Percentiles rank a stretch among this genome's conserved stretches.
phyloP scores from a whole-genome alignment of 2,888 invertebrate species.

The Rhogogaster chlorosoma region DNA sequence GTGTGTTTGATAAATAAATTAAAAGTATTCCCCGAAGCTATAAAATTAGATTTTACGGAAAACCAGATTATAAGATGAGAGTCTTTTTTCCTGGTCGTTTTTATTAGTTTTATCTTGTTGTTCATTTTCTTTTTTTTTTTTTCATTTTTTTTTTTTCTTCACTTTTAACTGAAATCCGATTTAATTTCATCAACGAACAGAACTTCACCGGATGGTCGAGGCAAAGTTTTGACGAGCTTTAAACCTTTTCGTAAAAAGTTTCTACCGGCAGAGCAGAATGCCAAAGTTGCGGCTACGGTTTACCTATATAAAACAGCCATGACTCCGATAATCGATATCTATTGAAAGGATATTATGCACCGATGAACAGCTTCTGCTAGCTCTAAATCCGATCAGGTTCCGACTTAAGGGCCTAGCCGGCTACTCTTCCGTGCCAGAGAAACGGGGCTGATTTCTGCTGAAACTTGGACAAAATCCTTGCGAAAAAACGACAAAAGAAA shows the following conservation, averaged over 20 bases:
- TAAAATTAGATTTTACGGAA: not conserved
- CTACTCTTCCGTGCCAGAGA: constrained; percentile 9
- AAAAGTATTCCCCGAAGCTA: not conserved
- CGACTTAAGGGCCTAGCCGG: constrained; percentile 12
- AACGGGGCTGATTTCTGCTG: not conserved
- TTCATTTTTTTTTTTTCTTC: not conserved
- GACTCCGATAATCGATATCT: constrained; percentile 48
- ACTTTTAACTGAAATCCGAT: constrained; percentile 15
- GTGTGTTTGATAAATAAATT: constrained; percentile 25
- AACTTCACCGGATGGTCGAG: not conserved
- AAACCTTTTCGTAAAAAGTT: constrained; percentile 40
- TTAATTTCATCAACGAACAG: constrained; percentile 35
- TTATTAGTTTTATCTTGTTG: not conserved
- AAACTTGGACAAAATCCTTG: constrained; percentile 10
- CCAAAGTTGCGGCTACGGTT: constrained; percentile 33
- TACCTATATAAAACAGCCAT: constrained; percentile 36
- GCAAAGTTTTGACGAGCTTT: constrained; percentile 37
- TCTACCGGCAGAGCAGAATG: constrained; percentile 21
- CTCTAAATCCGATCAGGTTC: constrained; percentile 32
- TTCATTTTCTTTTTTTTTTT: not conserved
- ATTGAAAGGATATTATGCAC: constrained; percentile 46
- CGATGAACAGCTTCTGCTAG: constrained; percentile 36
- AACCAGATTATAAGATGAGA: constrained; percentile 18
- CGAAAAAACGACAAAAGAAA: not conserved
- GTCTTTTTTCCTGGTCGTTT: not conserved